phyloP scores from a whole-genome alignment of 2,113 vertebrate species.

The Meriones unguiculatus region DNA sequence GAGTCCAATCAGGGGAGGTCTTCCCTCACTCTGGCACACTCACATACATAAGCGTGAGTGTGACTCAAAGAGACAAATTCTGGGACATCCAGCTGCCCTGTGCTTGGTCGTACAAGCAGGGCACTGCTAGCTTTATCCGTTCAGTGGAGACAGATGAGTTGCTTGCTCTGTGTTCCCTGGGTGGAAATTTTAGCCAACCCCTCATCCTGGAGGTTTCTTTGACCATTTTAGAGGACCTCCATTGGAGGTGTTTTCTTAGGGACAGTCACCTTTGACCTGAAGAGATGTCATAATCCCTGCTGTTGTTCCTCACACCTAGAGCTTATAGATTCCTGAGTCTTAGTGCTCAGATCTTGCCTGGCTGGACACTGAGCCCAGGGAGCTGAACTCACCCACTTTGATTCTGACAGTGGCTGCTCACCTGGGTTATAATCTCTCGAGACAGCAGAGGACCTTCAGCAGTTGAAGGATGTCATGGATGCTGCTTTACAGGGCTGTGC shows the following conservation, averaged over 20 bases:
- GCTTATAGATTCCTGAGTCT: not conserved
- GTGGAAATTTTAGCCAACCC: not conserved
- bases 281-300: not conserved
- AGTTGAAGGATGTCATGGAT: too few species aligned
- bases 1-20: not conserved
- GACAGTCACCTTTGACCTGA: not conserved
- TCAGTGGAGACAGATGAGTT: not conserved
- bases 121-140: not conserved
- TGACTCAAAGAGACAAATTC: not conserved
- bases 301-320: too few species aligned
- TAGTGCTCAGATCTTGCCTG: not conserved
- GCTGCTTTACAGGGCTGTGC: rapidly evolving
- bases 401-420: not conserved
- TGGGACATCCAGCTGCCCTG: not conserved
- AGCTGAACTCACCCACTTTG: not conserved
- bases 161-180: not conserved
- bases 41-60: too few species aligned
- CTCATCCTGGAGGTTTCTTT: not conserved
- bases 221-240: rapidly evolving
- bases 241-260: not conserved
- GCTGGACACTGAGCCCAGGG: not conserved
- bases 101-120: too few species aligned
- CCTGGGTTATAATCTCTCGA: not conserved
- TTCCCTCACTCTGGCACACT: not conserved
- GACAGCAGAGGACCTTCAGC: not conserved